Conservation (phyloP, 2,113 vertebrate species). For the Leiothrix lutea region DNA sequence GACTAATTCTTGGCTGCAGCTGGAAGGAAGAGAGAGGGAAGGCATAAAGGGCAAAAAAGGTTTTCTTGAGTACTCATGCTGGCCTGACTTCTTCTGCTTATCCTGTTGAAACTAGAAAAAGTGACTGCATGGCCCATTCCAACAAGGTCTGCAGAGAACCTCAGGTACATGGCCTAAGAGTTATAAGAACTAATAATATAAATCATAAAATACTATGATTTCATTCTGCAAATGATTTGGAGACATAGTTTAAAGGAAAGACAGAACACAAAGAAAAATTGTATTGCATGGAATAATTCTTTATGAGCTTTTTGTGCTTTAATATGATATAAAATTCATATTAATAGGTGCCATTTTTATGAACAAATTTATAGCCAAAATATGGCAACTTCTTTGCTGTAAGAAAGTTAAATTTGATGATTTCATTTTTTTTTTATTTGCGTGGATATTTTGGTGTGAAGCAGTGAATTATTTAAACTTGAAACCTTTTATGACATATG, state of each 20-base stretch:
- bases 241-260: slow-evolving; percentile 16
- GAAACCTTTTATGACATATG: neutral
- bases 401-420: neutral
- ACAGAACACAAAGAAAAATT: slow-evolving; percentile 49
- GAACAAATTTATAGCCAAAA: slow-evolving; percentile 29
- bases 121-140: neutral
- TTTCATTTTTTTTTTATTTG: neutral
- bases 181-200: slow-evolving; percentile 12
- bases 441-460: neutral
- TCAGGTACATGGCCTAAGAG: neutral
- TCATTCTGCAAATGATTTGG: slow-evolving; percentile 30
- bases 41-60: neutral
- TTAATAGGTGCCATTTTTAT: slow-evolving; percentile 55
- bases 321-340: slow-evolving; percentile 33
- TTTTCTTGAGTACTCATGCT: neutral
- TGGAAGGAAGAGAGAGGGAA: neutral
- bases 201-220: slow-evolving; percentile 41
- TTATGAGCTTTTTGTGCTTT: slow-evolving; percentile 25
- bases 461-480: slow-evolving; percentile 15
- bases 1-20: neutral
- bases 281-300: neutral
- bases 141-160: neutral
- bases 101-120: neutral
- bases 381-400: neutral
- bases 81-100: neutral